Base-by-base conservation (phyloP, 2,888 invertebrate species). In the Cantharis rustica region DNA sequence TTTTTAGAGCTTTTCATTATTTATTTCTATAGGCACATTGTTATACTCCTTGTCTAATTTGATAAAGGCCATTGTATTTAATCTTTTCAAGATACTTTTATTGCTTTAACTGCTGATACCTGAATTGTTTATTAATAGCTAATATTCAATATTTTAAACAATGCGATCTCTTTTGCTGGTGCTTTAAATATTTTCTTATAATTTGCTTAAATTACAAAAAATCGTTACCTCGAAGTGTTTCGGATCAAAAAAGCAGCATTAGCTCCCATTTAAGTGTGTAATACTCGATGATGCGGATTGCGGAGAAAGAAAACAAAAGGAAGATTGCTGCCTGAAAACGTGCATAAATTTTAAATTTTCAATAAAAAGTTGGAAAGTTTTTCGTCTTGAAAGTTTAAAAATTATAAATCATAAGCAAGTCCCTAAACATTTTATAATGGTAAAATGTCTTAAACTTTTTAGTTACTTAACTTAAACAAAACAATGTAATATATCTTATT, bases 391-490 rank as follows among this genome's bases (percentile, higher is more conserved):
- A 31, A 47, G 47, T 47, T 47, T 13, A 47, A 47, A 47, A 47
- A 47, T 47, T 47, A 47, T 47, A 47, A 47, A 47, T 47, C n/a
- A 47, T 47, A 47, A 47, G 47, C 47, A 47, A 47, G 47, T 47
- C 47, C 47, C 47, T 47, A 47, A 47, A 47, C 47, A 47, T 47
- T 47, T 66, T 66, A 66, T 20, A 16, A 20, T 66, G 23, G 47
- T 66, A 66, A 66, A 62, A 66, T 16, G 64, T 17, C 23, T 66
- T 66, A 66, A 66, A 66, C n/a, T 66, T 66, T 66, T 66, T 20
- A 66, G 64, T 66, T 20, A 66, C 23, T 66, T 66, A 66, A 20
- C 23, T 66, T 23, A n/a, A 20, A 20, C n/a, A 66, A 66, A 66
- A 66, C 64, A 66, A 66, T 16, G 23, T 20, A 66, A 66, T 66